Evolutionary conservation across 2,797 vertebrate genomes (phyloP), one percentile per base, ranked within the genome.

Genomic region (Babyrousa celebensis): DNA sequence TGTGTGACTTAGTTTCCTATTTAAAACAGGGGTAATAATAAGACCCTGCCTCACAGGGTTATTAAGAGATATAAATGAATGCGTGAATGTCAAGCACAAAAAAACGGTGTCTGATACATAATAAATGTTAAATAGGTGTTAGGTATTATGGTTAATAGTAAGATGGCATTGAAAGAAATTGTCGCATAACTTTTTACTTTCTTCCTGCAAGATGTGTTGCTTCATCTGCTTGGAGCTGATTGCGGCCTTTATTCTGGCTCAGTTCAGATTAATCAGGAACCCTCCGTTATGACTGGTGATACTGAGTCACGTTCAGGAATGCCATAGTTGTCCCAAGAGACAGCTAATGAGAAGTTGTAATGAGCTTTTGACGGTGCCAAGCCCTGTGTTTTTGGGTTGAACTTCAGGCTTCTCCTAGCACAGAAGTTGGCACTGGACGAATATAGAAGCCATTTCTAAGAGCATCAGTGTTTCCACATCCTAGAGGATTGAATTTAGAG

Each of bases 391-490:
- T 96, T 93, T 21, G 95, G 80, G 91, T 95, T 96, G 97, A 95
- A 97, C 97, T 94, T 96, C 89, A 96, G 78, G 89, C 78, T 94
- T 97, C 95, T 97, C 80, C 58, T 85, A 86, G 78, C 94, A 85
- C 94, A 95, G 96, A 96, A 90, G 89, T 94, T 97, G 98, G 95
- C 97, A 92, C 91, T 89, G 71, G 89, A 89, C 74, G 84, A 94
- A 97, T 91, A 97, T 63, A 95, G 91, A 95, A 97, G 87, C 94
- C 79, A 86, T 97, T 97, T 96, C 97, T 97, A 97, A 97, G 75
- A 97, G 85, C 96, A 96, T 94, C 96, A 97, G 72, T 97, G 84
- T 98, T 97, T 97, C 95, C 97, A 95, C 94, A 96, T 95, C 83
- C 89, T 79, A 96, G 92, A 95, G 93, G 79, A 58, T 70, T 85